Evolutionary conservation across 2,888 invertebrate species (phyloP).

Genomic region (Kryphioiulus occultus): DNA sequence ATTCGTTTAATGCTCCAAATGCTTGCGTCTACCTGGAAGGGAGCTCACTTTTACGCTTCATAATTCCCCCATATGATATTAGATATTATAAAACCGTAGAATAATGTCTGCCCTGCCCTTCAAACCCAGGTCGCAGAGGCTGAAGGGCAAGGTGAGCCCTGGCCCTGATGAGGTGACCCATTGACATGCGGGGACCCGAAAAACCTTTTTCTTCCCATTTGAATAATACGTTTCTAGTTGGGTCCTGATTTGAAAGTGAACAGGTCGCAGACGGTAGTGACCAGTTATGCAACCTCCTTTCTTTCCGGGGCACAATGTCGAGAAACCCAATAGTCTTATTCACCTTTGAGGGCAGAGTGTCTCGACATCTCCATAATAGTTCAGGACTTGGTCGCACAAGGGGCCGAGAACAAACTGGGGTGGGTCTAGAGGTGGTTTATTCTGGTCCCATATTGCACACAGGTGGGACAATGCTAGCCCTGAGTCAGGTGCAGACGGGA

Average conservation of each 20-base stretch:
- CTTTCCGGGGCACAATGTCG: constrained; percentile 38
- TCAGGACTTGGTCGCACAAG: neutral
- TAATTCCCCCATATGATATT: neutral
- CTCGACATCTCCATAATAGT: constrained; percentile 37
- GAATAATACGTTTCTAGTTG: constrained; percentile 20
- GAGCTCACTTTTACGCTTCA: neutral
- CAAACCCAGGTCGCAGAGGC: neutral
- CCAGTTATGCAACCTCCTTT: constrained; percentile 41
- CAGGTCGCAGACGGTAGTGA: constrained; percentile 42
- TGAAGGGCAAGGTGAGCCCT: neutral
- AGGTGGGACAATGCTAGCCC: constrained; percentile 3
- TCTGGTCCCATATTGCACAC: constrained; percentile 35
- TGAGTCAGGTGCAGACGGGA: constrained; percentile 37
- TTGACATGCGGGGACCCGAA: neutral
- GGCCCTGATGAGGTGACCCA: neutral
- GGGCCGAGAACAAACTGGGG: constrained; percentile 39
- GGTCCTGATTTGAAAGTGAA: constrained; percentile 1
- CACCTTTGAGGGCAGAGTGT: constrained; percentile 43
- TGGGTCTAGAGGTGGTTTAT: neutral
- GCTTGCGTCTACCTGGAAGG: no score
- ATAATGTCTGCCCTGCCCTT: neutral
- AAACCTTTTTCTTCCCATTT: neutral
- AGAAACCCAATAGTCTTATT: constrained; percentile 42
- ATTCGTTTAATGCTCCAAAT: no score
- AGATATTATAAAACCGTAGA: neutral